phyloP scores from a whole-genome alignment of 1,140 invertebrate genomes.

The Parasteatoda tepidariorum region DNA sequence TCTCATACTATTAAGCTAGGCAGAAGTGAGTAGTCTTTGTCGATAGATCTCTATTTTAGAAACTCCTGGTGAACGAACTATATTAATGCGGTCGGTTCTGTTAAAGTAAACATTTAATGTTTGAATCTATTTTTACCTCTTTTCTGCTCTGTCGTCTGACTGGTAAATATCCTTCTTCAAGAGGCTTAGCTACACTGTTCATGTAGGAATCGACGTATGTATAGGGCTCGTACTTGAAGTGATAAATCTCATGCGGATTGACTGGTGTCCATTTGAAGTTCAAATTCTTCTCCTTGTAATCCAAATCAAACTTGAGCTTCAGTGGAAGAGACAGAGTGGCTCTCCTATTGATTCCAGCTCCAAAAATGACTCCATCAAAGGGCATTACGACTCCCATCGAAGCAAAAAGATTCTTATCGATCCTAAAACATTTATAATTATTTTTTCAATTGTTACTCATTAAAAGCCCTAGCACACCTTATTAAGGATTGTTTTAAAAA shows the following conservation, averaged over 20 bases:
- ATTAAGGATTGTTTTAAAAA: not conserved
- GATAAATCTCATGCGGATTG: slow-evolving; percentile 30
- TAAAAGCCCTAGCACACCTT: not conserved
- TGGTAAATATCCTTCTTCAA: slow-evolving; percentile 6
- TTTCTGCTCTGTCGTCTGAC: not conserved
- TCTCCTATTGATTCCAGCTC: slow-evolving; percentile 48
- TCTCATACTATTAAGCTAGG: too few species aligned
- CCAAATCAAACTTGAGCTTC: slow-evolving; percentile 39
- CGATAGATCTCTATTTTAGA: too few species aligned
- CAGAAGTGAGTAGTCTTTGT: too few species aligned
- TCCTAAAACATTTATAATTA: slow-evolving; percentile 10
- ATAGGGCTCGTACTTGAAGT: slow-evolving; percentile 49
- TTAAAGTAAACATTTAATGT: too few species aligned
- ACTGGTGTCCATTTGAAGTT: slow-evolving; percentile 41
- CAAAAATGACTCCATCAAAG: slow-evolving; percentile 30
- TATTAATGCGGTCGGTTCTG: too few species aligned
- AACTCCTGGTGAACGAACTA: too few species aligned
- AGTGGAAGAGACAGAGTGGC: slow-evolving; percentile 37
- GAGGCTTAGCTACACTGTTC: not conserved
- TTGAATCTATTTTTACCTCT: slow-evolving; percentile 21
- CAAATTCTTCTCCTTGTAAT: slow-evolving; percentile 37
- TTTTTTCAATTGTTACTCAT: too few species aligned
- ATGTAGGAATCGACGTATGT: slow-evolving; percentile 42
- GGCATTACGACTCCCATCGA: slow-evolving; percentile 26
- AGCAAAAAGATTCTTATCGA: slow-evolving; percentile 46